These are phyloP conservation scores for Zygogramma bicolorata DNA, from an alignment of 2,888 invertebrate species.

Conservation along the genomic window DNA sequence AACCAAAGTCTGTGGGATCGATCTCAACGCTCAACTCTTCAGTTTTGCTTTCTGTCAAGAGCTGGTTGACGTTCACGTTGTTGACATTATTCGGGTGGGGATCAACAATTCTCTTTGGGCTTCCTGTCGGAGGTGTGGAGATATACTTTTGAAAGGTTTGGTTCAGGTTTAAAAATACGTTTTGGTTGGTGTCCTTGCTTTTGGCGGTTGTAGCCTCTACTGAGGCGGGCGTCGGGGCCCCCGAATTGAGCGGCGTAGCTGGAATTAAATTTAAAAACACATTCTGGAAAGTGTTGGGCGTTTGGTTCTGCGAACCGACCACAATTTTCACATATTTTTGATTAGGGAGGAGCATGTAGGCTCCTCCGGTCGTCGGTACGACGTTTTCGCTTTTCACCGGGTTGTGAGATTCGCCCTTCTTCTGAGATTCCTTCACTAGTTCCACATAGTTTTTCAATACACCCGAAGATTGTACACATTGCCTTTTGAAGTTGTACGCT, in stretches of 20 bases:
- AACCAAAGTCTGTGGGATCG: slow-evolving; percentile 60
- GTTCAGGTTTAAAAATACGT: slow-evolving; percentile 61
- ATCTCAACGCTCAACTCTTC: slow-evolving; percentile 65
- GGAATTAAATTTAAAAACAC: slow-evolving; percentile 62
- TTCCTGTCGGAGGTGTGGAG: slow-evolving; percentile 42
- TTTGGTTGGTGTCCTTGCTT: slow-evolving; percentile 59
- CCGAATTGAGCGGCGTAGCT: slow-evolving; percentile 48
- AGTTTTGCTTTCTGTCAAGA: slow-evolving; percentile 58
- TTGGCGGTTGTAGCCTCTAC: slow-evolving; percentile 31
- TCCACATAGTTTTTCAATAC: slow-evolving; percentile 59
- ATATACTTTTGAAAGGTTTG: slow-evolving; percentile 59
- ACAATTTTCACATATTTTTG: slow-evolving; percentile 60
- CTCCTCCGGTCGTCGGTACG: slow-evolving; percentile 44
- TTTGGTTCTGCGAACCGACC: slow-evolving; percentile 53
- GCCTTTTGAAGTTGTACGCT: slow-evolving; percentile 63
- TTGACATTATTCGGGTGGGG: slow-evolving; percentile 33
- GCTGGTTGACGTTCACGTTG: slow-evolving; percentile 53
- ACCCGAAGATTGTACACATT: slow-evolving; percentile 61
- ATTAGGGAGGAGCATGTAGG: slow-evolving; percentile 59
- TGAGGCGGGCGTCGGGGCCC: slow-evolving; percentile 19
- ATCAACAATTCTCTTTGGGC: background rate
- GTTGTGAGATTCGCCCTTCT: slow-evolving; percentile 52
- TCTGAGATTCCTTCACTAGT: slow-evolving; percentile 58
- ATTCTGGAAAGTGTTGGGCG: slow-evolving; percentile 57
- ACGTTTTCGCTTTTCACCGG: slow-evolving; percentile 43